These are phyloP conservation scores for Myiotriccus ornatus DNA, from an alignment of 2,797 vertebrate genomes.

Conservation along the genomic window DNA sequence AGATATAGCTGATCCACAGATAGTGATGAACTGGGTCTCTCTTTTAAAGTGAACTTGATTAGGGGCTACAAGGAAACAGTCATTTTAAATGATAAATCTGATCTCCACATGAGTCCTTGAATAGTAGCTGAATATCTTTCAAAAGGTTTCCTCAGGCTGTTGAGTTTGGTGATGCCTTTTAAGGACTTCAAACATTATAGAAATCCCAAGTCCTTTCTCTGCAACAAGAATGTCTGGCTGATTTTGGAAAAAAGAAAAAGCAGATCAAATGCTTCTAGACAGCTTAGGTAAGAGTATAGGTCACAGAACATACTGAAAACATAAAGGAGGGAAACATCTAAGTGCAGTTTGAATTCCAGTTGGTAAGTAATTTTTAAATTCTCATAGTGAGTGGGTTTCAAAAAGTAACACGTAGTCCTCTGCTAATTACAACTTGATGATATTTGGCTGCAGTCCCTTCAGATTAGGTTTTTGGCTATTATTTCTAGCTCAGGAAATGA, in stretches of 20 bases:
- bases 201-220: not conserved
- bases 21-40: not conserved
- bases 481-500: not conserved
- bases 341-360: not conserved
- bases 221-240: not conserved
- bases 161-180: not conserved
- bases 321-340: not conserved
- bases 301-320: not conserved
- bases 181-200: not conserved
- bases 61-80: not conserved
- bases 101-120: not conserved
- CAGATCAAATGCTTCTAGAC: not conserved
- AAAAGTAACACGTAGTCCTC: not conserved
- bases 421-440: slow-evolving; percentile 17
- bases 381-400: not conserved
- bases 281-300: not conserved
- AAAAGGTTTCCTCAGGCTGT: not conserved
- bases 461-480: not conserved
- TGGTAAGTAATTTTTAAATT: not conserved
- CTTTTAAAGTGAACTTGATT: not conserved
- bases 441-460: not conserved
- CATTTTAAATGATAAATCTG: not conserved
- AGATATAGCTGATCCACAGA: not conserved
- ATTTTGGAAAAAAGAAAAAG: not conserved
- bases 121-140: not conserved